Conservation (phyloP, 2,113 vertebrate genomes). For the Centropristis striata region DNA sequence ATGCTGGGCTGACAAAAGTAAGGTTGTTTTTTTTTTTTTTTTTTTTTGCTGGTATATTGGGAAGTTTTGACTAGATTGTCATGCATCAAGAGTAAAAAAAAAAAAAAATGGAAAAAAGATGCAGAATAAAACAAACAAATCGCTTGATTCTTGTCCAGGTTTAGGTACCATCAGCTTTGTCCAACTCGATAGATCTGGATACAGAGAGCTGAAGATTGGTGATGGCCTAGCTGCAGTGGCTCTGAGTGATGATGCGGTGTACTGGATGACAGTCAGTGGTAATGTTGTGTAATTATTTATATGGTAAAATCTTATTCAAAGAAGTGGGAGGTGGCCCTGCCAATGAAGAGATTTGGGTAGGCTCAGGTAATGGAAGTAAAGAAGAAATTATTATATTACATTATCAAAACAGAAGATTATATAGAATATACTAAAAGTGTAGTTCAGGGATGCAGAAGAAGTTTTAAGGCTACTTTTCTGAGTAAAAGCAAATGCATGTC, state of each 20-base stretch:
- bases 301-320: too few relatives aligned
- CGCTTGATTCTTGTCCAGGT: constrained; percentile 78
- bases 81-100: not conserved
- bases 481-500: too few relatives aligned
- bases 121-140: too few relatives aligned
- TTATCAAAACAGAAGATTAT: too few relatives aligned
- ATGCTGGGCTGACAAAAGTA: constrained; percentile 92
- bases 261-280: constrained; percentile 90
- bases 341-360: too few relatives aligned
- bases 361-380: too few relatives aligned
- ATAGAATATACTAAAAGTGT: too few relatives aligned
- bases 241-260: constrained; percentile 79
- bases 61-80: not conserved
- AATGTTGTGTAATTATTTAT: constrained; percentile 25
- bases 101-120: too few relatives aligned
- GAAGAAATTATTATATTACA: too few relatives aligned
- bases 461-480: too few relatives aligned
- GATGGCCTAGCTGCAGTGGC: constrained; percentile 83
- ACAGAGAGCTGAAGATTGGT: constrained; percentile 81
- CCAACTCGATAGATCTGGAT: constrained; percentile 85
- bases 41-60: not conserved
- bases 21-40: constrained; percentile 22
- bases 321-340: not conserved
- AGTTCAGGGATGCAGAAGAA: too few relatives aligned
- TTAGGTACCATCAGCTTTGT: constrained; percentile 85